Conservation (phyloP, 2,797 vertebrate genomes). For the Cuculus canorus region DNA sequence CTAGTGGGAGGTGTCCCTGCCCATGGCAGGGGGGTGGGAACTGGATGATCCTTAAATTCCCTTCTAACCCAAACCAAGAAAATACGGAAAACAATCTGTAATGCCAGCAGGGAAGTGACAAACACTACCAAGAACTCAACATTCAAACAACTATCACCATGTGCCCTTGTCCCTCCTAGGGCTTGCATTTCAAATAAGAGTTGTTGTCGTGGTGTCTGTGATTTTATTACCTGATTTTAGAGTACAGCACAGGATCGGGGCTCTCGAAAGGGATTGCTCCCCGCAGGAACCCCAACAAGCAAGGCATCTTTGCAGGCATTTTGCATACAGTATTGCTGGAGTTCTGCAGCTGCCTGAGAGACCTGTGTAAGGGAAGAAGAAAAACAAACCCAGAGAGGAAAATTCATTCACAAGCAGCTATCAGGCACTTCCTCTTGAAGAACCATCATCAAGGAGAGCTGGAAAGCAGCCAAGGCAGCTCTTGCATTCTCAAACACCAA, state of each 20-base stretch:
- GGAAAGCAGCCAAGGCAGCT: not conserved
- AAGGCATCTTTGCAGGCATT: conserved; percentile 94
- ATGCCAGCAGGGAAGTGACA: not conserved
- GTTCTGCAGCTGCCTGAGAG: conserved; percentile 95
- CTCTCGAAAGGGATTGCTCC: conserved; percentile 96
- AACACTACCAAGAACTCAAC: not conserved
- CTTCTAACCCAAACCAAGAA: not conserved
- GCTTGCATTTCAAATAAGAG: not conserved
- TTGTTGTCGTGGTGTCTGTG: not conserved
- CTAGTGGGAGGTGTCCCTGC: no score
- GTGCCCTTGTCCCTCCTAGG: not conserved
- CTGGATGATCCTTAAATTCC: no score
- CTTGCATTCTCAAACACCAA: not conserved
- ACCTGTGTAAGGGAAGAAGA: conserved; percentile 78
- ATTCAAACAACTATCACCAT: not conserved
- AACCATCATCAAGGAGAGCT: not conserved
- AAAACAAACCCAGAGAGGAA: not conserved
- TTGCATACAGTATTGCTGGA: conserved; percentile 95
- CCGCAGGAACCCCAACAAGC: conserved; percentile 89
- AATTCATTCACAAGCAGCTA: conserved; percentile 14
- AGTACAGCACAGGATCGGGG: conserved; percentile 90
- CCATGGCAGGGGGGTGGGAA: no score
- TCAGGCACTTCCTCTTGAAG: conserved; percentile 8
- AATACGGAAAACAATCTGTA: not conserved
- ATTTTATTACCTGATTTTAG: conserved; percentile 74